phyloP scores from a whole-genome alignment of 2,888 invertebrate genomes.

The Tetragonula carbonaria region DNA sequence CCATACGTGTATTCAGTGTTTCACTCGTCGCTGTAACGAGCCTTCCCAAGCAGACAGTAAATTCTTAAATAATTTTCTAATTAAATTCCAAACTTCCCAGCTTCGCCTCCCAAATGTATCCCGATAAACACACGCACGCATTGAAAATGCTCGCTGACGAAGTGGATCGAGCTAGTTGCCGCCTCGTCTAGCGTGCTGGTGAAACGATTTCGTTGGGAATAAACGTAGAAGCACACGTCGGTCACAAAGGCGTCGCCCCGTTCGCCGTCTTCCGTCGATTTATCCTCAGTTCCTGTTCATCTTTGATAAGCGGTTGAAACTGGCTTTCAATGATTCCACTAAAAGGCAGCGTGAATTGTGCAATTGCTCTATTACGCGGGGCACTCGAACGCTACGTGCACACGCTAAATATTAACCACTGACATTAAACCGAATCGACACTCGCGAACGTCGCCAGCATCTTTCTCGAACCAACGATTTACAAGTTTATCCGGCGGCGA shows the following conservation, averaged over 20 bases:
- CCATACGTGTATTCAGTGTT: too few relatives aligned
- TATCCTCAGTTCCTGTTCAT: conserved; percentile 12
- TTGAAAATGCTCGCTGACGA: background rate
- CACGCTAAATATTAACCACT: background rate
- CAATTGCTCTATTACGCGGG: conserved; percentile 41
- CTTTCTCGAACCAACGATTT: background rate
- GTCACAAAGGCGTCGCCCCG: background rate
- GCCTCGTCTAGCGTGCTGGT: background rate
- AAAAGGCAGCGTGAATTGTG: conserved; percentile 43
- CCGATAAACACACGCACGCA: too few relatives aligned
- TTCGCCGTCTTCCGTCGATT: conserved; percentile 1
- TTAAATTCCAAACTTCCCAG: too few relatives aligned
- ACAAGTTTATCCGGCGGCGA: background rate
- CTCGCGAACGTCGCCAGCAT: background rate
- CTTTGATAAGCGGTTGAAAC: conserved; percentile 45
- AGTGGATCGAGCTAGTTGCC: too few relatives aligned
- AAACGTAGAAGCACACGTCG: background rate
- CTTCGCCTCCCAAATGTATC: too few relatives aligned
- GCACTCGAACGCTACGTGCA: conserved; percentile 5
- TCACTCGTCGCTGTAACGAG: too few relatives aligned
- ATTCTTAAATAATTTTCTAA: too few relatives aligned
- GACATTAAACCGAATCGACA: background rate
- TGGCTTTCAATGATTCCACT: conserved; percentile 48
- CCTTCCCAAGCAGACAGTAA: too few relatives aligned
- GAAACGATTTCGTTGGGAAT: conserved; percentile 16